Evolutionary conservation across 2,113 vertebrate genomes (phyloP).

Genomic region (Pteronura brasiliensis): DNA sequence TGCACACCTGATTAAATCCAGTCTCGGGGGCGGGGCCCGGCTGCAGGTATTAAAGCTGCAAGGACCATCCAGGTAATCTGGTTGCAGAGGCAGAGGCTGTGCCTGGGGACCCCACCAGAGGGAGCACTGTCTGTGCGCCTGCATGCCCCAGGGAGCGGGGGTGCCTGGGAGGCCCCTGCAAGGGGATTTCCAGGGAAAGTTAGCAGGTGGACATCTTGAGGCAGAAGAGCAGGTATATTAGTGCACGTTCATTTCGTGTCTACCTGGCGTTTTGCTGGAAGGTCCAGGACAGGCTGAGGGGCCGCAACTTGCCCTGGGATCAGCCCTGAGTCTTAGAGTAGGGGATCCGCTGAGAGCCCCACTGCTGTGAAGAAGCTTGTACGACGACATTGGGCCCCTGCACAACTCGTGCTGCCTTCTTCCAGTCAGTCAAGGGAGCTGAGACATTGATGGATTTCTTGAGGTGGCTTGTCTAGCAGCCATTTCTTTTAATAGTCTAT

Average conservation of each 20-base stretch:
- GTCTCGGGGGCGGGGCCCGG: background rate
- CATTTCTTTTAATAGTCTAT: background rate
- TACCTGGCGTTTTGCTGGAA: background rate
- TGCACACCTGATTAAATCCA: background rate
- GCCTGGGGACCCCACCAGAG: background rate
- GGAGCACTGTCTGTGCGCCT: background rate
- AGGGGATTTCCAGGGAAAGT: background rate
- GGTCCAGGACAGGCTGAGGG: background rate
- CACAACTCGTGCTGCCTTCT: background rate
- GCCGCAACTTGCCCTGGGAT: background rate
- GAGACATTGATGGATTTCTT: background rate
- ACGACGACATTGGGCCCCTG: background rate
- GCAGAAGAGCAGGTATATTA: background rate
- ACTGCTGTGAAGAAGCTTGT: background rate
- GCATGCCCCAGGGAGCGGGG: accelerated
- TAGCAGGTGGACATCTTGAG: background rate
- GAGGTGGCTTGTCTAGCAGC: background rate
- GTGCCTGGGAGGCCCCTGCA: background rate
- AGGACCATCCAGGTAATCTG: background rate
- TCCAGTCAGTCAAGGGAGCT: background rate
- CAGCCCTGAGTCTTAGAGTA: no score
- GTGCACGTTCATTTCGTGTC: background rate
- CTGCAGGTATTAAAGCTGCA: background rate
- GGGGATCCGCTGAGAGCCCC: background rate
- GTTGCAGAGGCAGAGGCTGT: no score